Evolutionary conservation across 2,797 vertebrate genomes (phyloP).

Genomic region (Typhlichthys eigenmanni): DNA sequence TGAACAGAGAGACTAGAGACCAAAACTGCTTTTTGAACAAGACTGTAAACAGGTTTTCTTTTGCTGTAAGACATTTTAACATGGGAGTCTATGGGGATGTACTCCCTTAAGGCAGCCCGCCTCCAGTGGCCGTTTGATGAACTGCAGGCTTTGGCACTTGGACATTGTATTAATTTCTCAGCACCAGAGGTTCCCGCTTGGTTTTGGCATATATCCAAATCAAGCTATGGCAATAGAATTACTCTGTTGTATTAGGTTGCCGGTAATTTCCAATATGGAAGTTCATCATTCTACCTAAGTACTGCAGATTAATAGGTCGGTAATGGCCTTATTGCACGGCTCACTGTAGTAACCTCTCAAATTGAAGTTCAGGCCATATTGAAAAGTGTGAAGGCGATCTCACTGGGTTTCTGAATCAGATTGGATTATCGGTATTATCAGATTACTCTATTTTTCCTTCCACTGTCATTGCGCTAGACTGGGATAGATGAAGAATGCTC

Average conservation of each 20-base stretch:
- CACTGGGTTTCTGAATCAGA: constrained; percentile 58
- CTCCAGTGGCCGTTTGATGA: too few relatives aligned
- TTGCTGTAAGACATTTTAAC: too few relatives aligned
- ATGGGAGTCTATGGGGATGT: too few relatives aligned
- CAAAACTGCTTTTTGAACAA: too few relatives aligned
- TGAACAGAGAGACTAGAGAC: too few relatives aligned
- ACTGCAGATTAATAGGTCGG: background rate
- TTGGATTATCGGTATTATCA: constrained; percentile 54
- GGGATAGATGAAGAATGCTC: constrained; percentile 20
- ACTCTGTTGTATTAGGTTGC: background rate
- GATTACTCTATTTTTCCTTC: constrained; percentile 46
- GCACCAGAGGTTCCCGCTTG: background rate
- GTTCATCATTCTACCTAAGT: background rate
- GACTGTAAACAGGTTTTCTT: too few relatives aligned
- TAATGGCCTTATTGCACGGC: constrained; percentile 9
- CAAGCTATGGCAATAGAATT: background rate
- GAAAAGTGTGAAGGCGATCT: constrained; percentile 39
- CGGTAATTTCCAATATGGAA: constrained; percentile 5
- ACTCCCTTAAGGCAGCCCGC: too few relatives aligned
- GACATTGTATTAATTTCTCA: constrained; percentile 10
- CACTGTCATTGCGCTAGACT: constrained; percentile 47
- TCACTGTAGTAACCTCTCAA: constrained; percentile 11
- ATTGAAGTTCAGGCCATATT: constrained; percentile 26
- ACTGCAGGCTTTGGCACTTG: constrained; percentile 1
- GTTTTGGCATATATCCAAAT: background rate